A percentile compares a stretch with the other conserved stretches of the same genome.
phyloP scores from a whole-genome alignment of 2,797 vertebrate genomes.

The Apogon hyalosoma region DNA sequence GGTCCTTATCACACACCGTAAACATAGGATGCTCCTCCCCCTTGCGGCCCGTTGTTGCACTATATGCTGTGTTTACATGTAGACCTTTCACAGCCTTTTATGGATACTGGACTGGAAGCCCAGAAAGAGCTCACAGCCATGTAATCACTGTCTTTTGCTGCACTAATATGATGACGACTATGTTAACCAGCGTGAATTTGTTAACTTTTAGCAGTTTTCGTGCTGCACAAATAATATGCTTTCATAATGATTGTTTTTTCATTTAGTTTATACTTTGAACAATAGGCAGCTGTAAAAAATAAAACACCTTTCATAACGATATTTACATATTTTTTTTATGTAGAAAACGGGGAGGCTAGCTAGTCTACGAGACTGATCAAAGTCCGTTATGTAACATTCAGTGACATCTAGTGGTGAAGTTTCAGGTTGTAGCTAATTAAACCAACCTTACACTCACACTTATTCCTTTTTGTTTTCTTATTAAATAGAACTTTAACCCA shows the following conservation, averaged over 20 bases:
- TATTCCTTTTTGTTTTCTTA: too few species aligned
- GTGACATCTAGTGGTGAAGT: neutral
- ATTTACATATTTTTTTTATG: too few species aligned
- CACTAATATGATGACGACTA: neutral
- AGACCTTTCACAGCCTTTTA: neutral
- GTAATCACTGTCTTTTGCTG: neutral
- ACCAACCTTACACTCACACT: neutral
- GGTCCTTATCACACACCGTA: constrained; percentile 2
- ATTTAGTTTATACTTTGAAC: constrained; percentile 21
- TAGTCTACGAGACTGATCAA: neutral
- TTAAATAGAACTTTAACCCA: too few species aligned
- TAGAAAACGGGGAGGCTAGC: too few species aligned
- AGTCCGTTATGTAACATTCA: neutral
- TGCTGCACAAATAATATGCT: constrained; percentile 2
- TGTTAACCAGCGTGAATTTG: neutral
- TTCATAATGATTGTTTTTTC: constrained; percentile 1
- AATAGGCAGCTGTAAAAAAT: constrained; percentile 3
- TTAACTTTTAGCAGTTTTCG: neutral
- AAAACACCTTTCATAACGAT: neutral
- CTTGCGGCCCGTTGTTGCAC: constrained; percentile 9
- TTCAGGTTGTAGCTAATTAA: neutral
- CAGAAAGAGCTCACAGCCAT: too few species aligned
- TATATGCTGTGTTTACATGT: constrained; percentile 8
- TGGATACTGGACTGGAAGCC: neutral
- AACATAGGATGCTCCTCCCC: neutral